These are phyloP conservation scores for Myathropa florea DNA, from an alignment of 2,888 invertebrate genomes.

Conservation along the genomic window DNA sequence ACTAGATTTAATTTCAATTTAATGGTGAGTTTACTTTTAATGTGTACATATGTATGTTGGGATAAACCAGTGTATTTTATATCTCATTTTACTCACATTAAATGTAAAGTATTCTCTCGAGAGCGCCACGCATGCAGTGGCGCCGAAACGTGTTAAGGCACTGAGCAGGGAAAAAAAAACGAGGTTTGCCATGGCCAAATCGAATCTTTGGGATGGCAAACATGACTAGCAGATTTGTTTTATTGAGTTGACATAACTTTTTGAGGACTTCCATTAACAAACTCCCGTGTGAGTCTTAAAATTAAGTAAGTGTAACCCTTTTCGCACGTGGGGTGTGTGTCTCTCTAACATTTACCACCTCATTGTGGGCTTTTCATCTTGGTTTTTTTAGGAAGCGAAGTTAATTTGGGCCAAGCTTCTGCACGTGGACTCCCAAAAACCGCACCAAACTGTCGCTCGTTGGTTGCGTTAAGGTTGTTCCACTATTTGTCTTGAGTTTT, in stretches of 20 bases:
- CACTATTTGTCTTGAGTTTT: too few relatives aligned
- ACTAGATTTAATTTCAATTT: constrained; percentile 31
- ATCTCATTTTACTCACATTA: neutral
- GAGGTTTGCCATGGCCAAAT: neutral
- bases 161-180: neutral
- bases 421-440: too few relatives aligned
- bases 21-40: neutral
- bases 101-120: neutral
- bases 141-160: neutral
- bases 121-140: neutral
- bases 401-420: too few relatives aligned
- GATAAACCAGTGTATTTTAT: neutral
- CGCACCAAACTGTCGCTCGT: too few relatives aligned
- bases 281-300: neutral
- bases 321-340: neutral
- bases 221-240: neutral
- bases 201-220: neutral
- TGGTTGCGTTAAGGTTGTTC: too few relatives aligned
- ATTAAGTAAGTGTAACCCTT: neutral
- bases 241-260: neutral
- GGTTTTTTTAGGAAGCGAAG: neutral
- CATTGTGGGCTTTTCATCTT: neutral
- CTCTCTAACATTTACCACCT: neutral
- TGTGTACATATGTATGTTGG: neutral
- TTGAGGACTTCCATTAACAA: neutral